phyloP scores from a whole-genome alignment of 2,113 vertebrate species.

The Pseudonaja textilis region DNA sequence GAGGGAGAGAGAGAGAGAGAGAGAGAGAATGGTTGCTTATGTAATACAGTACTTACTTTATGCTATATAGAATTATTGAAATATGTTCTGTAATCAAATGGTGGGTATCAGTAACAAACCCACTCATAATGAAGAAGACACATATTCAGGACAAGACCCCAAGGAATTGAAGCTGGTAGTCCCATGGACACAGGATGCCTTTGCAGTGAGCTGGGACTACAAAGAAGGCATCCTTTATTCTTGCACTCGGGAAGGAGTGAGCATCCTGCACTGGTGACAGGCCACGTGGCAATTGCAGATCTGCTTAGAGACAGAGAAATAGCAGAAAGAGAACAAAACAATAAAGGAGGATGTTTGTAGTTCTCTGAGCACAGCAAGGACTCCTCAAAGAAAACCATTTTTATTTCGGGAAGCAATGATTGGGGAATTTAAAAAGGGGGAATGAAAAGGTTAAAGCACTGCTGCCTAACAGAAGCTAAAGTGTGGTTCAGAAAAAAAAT shows the following conservation, averaged over 20 bases:
- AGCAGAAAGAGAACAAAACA: neutral
- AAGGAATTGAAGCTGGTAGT: too few species aligned
- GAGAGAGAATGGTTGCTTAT: neutral
- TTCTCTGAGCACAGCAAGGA: too few species aligned
- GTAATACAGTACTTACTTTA: neutral
- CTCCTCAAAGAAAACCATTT: neutral
- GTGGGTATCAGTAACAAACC: neutral
- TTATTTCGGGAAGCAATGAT: neutral
- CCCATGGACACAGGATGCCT: neutral
- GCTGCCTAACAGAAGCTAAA: too few species aligned
- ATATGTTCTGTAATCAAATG: neutral
- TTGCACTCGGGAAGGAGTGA: neutral
- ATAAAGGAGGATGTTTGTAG: too few species aligned
- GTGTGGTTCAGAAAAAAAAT: too few species aligned
- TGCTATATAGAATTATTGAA: neutral
- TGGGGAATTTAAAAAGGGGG: too few species aligned
- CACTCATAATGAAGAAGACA: neutral
- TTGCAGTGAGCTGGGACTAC: too few species aligned
- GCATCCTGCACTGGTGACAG: neutral
- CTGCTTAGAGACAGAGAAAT: neutral
- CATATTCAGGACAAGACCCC: too few species aligned
- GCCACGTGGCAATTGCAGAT: neutral
- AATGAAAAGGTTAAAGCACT: too few species aligned
- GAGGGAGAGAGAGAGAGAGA: accelerated
- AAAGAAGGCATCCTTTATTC: neutral